phyloP scores from a whole-genome alignment of 2,888 invertebrate species.

The Cryptus viduatorius region DNA sequence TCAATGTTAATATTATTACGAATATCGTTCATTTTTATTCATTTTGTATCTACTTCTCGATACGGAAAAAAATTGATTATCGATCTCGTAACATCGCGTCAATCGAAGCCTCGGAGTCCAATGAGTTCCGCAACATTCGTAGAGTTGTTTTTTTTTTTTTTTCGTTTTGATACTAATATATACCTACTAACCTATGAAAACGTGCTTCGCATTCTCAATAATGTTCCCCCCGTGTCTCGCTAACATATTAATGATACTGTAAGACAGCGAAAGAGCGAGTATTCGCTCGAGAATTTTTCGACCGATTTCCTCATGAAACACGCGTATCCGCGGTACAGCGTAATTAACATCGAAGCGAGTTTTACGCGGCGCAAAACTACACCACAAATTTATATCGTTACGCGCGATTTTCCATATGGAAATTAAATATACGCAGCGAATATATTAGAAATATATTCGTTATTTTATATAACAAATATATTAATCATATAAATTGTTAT shows the following conservation, averaged over 20 bases:
- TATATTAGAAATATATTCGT: too few relatives aligned
- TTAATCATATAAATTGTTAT: too few relatives aligned
- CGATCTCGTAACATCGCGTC: too few relatives aligned
- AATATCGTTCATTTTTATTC: too few relatives aligned
- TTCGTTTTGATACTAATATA: slow-evolving; percentile 52
- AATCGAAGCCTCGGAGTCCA: too few relatives aligned
- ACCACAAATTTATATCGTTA: slow-evolving; percentile 54
- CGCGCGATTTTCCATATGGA: slow-evolving; percentile 32
- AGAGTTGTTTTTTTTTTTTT: slow-evolving; percentile 11
- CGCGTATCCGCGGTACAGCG: slow-evolving; percentile 58
- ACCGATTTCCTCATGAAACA: slow-evolving; percentile 55
- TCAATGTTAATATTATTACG: too few relatives aligned
- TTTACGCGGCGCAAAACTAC: slow-evolving; percentile 33
- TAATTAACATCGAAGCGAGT: slow-evolving; percentile 63
- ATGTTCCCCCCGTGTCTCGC: background rate
- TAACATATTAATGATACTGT: slow-evolving; percentile 57
- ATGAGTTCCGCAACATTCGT: slow-evolving; percentile 12
- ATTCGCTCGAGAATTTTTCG: slow-evolving; percentile 26
- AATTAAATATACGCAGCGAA: slow-evolving; percentile 37
- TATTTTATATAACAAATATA: too few relatives aligned
- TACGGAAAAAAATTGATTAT: too few relatives aligned
- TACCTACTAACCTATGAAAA: slow-evolving; percentile 28
- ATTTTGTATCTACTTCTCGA: too few relatives aligned
- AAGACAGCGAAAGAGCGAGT: slow-evolving; percentile 12
- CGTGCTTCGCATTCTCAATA: slow-evolving; percentile 47